Evolutionary conservation across 2,113 vertebrate species (phyloP).

Genomic region (Nyctibius bracteatus): DNA sequence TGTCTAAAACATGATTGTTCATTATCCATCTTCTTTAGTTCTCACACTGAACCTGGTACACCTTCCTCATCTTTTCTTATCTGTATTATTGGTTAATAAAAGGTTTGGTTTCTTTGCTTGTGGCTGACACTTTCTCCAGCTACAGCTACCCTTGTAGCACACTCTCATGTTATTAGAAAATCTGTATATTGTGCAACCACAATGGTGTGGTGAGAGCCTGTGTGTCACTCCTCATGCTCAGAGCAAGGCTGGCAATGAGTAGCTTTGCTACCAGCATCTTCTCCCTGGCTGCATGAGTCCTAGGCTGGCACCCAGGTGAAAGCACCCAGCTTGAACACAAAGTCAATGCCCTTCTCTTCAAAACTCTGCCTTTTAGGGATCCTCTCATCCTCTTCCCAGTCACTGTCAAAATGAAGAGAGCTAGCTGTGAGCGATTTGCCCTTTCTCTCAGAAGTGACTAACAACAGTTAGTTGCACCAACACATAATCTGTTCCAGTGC

Average conservation of each 20-base stretch:
- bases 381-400: not conserved
- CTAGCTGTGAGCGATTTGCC: not conserved
- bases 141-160: not conserved
- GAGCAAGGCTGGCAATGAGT: not conserved
- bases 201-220: accelerated
- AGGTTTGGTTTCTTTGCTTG: not conserved
- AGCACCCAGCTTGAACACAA: not conserved
- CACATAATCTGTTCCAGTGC: not conserved
- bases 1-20: not conserved
- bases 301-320: not conserved
- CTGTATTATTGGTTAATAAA: not conserved
- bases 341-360: not conserved
- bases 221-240: not conserved
- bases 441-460: not conserved
- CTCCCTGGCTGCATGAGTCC: not conserved
- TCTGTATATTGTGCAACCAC: not conserved
- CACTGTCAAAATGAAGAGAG: not conserved
- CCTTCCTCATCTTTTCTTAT: not conserved
- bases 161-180: not conserved
- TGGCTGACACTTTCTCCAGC: not conserved
- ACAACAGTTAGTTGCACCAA: not conserved
- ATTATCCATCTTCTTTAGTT: not conserved
- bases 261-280: not conserved
- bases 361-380: not conserved
- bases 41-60: not conserved